Conservation (phyloP, 1,140 invertebrate species). For the Zaprionus tsacasi region DNA sequence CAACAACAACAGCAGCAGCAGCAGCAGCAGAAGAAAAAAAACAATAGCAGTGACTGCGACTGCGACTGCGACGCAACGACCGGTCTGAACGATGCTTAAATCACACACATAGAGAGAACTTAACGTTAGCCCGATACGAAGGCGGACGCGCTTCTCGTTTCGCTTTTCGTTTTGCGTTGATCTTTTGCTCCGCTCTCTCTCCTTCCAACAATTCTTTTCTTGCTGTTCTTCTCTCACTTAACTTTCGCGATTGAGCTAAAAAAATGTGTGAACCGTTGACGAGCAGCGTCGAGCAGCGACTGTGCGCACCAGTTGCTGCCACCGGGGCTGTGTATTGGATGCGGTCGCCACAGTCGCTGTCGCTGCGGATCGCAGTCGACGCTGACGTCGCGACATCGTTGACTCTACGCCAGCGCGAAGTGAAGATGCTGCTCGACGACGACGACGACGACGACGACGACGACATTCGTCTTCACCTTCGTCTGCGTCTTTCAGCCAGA, state of each 20-base stretch:
- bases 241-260: background rate
- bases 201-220: background rate
- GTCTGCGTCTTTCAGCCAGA: background rate
- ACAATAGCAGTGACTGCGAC: background rate
- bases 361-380: background rate
- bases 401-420: background rate
- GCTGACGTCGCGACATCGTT: background rate
- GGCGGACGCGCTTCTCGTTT: conserved; percentile 11
- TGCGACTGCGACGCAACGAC: conserved; percentile 26
- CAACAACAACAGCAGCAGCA: background rate
- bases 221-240: background rate
- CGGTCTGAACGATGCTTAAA: conserved; percentile 28
- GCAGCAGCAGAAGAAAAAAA: background rate
- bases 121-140: conserved; percentile 6
- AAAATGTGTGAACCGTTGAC: conserved; percentile 24
- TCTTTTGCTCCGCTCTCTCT: background rate
- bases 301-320: conserved; percentile 29
- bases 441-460: conserved; percentile 2
- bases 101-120: conserved; percentile 7
- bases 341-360: background rate
- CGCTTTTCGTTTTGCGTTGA: background rate
- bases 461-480: background rate
- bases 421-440: conserved; percentile 27
- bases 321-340: background rate
- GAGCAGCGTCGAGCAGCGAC: conserved; percentile 37